phyloP scores from a whole-genome alignment of 2,888 invertebrate genomes.

The Heliothis peltigera region DNA sequence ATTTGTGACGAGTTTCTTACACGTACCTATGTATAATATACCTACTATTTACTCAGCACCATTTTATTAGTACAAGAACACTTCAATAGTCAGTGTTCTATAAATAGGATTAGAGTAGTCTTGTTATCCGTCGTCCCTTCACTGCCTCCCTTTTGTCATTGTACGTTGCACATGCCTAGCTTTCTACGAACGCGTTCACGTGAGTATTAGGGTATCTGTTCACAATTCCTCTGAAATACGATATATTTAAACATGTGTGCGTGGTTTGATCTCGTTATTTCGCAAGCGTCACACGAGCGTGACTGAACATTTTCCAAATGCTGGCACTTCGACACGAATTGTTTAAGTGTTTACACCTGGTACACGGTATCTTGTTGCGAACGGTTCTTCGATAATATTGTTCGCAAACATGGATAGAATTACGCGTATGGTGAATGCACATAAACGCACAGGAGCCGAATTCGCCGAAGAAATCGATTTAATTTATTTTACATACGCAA shows the following conservation, averaged over 20 bases:
- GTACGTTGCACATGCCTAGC: slow-evolving; percentile 31
- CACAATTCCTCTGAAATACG: slow-evolving; percentile 9
- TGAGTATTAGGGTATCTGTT: slow-evolving; percentile 23
- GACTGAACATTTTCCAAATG: slow-evolving; percentile 18
- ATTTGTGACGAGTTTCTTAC: too few species aligned
- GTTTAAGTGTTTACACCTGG: slow-evolving; percentile 10
- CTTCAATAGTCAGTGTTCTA: slow-evolving; percentile 14
- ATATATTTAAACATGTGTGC: slow-evolving; percentile 16
- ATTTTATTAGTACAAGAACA: neutral
- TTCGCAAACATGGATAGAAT: neutral
- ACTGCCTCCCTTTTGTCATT: slow-evolving; percentile 14
- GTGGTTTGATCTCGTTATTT: slow-evolving; percentile 24
- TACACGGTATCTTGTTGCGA: neutral
- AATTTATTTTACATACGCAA: too few species aligned
- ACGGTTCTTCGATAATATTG: slow-evolving; percentile 2
- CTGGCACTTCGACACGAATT: slow-evolving; percentile 24
- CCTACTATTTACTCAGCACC: too few species aligned
- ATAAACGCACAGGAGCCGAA: too few species aligned
- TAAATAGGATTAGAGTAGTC: slow-evolving; percentile 32
- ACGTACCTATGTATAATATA: too few species aligned
- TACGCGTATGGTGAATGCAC: too few species aligned
- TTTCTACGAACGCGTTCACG: slow-evolving; percentile 22
- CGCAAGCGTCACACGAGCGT: slow-evolving; percentile 15
- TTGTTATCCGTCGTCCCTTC: slow-evolving; percentile 37
- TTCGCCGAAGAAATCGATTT: too few species aligned